Evolutionary conservation across 2,888 invertebrate genomes (phyloP), one percentile per base, ranked within the genome.

Genomic region (Eupithecia pulchellata): DNA sequence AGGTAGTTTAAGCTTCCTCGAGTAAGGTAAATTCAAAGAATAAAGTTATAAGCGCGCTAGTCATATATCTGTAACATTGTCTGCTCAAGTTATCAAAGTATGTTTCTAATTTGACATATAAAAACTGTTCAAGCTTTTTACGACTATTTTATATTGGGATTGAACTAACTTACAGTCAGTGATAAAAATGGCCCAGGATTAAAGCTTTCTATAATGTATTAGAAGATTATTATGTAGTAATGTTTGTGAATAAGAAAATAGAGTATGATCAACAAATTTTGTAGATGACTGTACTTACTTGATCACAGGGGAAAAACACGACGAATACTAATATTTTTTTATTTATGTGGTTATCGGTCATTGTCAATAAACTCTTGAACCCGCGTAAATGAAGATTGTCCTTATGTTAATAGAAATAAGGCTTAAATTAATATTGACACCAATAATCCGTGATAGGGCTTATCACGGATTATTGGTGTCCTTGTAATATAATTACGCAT

Each of bases 61-160:
- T 47, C 20, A 20, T 20, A 47, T 20, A 20, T 47, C 47, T 52
- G 52, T 25, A 29, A 57, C 47, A 32, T 64, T 63, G n/a, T 64
- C 63, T 60, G 42, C 25, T 14, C 4, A 42, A 64, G 42, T n/a
- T 57, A 57, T 29, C 52, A 20, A 55, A 25, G n/a, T 69, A 71
- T 62, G 68, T 70, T 66, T 61, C 27, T 69, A 65, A 65, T 66
- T 68, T 69, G 68, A 62, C 71, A 75, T 75, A 75, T 81, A 79
- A 82, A 84, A 81, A 81, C 78, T 81, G 81, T 52, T 83, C 77
- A 78, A 79, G 77, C 80, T 75, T 81, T 85, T 86, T 84, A 86
- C 82, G 55, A 78, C 71, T 4, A 76, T 86, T 86, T 86, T 86
- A 86, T 81, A 55, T 34, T n/a, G 4, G 17, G 30, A 47, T 30